A percentile compares a stretch with the other conserved stretches of the same genome.
Evolutionary conservation across 2,888 invertebrate species (phyloP).

Genomic region (Troilus luridus): DNA sequence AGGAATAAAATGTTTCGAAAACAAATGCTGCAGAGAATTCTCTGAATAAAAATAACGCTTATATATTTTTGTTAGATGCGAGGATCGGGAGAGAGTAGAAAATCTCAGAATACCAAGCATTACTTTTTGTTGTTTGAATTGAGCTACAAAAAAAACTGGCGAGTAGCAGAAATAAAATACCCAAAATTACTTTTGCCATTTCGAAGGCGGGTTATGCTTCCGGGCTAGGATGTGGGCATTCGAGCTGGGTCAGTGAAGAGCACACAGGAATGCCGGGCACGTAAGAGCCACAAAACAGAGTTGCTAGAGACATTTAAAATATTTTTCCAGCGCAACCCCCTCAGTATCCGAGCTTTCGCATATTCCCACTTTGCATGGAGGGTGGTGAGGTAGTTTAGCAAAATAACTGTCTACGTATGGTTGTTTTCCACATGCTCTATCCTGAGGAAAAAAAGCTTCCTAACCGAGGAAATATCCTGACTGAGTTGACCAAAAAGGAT

Average conservation of each 20-base stretch:
- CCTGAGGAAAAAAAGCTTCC: not conserved
- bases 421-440: not conserved
- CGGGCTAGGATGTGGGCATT: not conserved
- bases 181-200: slow-evolving; percentile 17
- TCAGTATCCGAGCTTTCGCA: not conserved
- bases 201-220: not conserved
- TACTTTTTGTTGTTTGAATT: not conserved
- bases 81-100: not conserved
- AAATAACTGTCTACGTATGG: not conserved
- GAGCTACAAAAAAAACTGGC: not conserved
- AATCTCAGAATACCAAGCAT: not conserved
- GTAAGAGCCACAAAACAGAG: slow-evolving; percentile 38
- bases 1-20: not conserved
- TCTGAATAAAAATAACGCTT: not conserved
- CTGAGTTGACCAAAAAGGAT: not conserved
- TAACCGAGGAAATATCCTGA: not conserved
- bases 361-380: not conserved
- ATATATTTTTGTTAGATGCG: not conserved
- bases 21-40: not conserved
- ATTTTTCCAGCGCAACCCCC: not conserved
- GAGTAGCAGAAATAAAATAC: slow-evolving; percentile 17
- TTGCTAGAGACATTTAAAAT: slow-evolving; percentile 13
- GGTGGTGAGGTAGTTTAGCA: not conserved
- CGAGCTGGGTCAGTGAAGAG: not conserved
- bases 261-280: not conserved